A percentile compares a stretch with the other conserved stretches of the same genome.
Conservation (phyloP, 2,113 vertebrate genomes). For the Corvus moneduloides region DNA sequence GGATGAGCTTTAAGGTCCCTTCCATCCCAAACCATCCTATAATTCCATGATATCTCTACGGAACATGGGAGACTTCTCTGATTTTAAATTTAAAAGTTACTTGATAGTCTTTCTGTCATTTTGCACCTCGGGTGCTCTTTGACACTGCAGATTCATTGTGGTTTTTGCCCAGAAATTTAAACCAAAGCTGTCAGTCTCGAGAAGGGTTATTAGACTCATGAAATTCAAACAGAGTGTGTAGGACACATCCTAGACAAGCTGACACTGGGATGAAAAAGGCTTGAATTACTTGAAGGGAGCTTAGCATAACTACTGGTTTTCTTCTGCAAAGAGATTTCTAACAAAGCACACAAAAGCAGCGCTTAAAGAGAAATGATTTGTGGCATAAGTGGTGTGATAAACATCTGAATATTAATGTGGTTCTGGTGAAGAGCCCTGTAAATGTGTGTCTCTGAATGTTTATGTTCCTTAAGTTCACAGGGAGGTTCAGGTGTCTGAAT, state of each 20-base stretch:
- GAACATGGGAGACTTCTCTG: background rate
- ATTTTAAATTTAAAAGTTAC: background rate
- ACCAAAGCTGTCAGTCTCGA: background rate
- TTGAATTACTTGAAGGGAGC: slow-evolving; percentile 5
- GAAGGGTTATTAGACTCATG: background rate
- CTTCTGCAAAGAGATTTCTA: background rate
- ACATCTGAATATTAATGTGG: slow-evolving; percentile 27
- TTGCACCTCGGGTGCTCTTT: background rate
- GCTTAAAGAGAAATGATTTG: background rate
- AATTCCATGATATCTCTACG: background rate
- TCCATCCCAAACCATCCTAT: background rate
- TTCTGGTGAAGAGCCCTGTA: background rate
- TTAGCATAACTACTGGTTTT: slow-evolving; percentile 26
- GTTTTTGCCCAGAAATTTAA: background rate
- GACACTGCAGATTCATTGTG: background rate
- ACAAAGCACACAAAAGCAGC: background rate
- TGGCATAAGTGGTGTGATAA: background rate
- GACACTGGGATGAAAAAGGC: background rate
- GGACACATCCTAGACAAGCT: background rate
- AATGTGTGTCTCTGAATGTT: background rate
- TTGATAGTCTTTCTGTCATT: background rate
- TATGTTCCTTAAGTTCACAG: background rate
- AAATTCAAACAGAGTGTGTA: background rate
- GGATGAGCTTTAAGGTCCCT: background rate
- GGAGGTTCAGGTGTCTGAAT: background rate